Conservation (phyloP, 1,140 invertebrate species). For the Manduca sexta region DNA sequence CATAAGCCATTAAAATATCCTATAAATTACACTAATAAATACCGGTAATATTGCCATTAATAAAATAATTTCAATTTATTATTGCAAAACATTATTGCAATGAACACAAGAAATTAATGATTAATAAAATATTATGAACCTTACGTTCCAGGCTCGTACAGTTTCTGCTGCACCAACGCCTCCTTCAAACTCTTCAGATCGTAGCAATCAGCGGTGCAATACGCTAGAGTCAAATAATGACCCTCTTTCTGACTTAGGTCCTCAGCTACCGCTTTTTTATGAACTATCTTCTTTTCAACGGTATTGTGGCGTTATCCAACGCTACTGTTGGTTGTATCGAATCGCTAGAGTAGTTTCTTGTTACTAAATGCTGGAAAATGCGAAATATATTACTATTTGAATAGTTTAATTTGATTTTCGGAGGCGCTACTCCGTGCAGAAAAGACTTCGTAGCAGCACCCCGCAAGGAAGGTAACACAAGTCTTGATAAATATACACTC, state of each 20-base stretch:
- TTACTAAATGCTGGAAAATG: conserved; percentile 11
- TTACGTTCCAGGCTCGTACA: conserved; percentile 64
- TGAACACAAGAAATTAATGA: neutral
- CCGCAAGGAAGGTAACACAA: conserved; percentile 31
- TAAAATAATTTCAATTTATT: conserved; percentile 11
- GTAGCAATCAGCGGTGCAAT: conserved; percentile 57
- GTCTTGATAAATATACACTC: conserved; percentile 55
- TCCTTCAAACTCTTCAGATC: conserved; percentile 53
- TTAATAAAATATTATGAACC: too few relatives aligned
- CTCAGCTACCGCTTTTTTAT: conserved; percentile 44
- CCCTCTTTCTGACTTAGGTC: conserved; percentile 56
- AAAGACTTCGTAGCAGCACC: conserved; percentile 20
- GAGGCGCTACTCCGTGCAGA: conserved; percentile 14
- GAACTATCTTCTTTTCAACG: conserved; percentile 56
- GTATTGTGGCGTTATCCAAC: conserved; percentile 46
- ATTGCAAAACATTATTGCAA: conserved; percentile 23
- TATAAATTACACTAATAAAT: too few relatives aligned
- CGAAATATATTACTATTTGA: conserved; percentile 30
- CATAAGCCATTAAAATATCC: too few relatives aligned
- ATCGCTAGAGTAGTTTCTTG: conserved; percentile 40
- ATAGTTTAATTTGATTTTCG: conserved; percentile 23
- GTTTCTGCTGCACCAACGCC: conserved; percentile 53
- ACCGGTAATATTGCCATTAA: too few relatives aligned
- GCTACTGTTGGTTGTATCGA: conserved; percentile 41
- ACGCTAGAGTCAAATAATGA: conserved; percentile 56